phyloP scores from a whole-genome alignment of 2,113 vertebrate genomes.

The Triplophysa siluroides region DNA sequence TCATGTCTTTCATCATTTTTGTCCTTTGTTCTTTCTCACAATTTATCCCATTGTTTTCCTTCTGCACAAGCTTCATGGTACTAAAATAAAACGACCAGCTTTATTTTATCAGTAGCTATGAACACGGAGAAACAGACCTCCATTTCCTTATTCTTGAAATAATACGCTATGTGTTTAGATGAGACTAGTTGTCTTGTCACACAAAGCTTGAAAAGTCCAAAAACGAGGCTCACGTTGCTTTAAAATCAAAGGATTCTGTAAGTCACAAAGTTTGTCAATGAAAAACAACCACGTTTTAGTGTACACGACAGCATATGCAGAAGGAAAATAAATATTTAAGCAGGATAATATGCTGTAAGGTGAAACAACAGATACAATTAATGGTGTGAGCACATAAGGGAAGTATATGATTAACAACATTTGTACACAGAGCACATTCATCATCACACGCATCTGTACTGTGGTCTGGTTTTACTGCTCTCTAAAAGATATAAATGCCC shows the following conservation, averaged over 20 bases:
- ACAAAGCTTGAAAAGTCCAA: too few relatives aligned
- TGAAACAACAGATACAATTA: neutral
- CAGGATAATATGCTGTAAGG: too few relatives aligned
- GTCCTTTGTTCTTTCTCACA: slow-evolving; percentile 33
- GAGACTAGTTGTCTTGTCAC: too few relatives aligned
- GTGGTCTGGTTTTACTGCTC: slow-evolving; percentile 32
- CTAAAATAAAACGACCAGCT: slow-evolving; percentile 9
- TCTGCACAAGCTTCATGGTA: neutral
- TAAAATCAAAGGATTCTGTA: neutral
- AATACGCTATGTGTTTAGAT: too few relatives aligned
- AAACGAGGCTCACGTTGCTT: too few relatives aligned
- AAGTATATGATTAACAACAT: slow-evolving; percentile 33
- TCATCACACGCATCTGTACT: slow-evolving; percentile 35
- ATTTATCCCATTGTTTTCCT: slow-evolving; percentile 19
- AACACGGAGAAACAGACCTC: neutral
- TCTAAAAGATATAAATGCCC: slow-evolving; percentile 38
- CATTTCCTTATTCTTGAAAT: neutral
- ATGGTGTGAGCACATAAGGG: neutral
- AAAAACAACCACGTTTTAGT: neutral
- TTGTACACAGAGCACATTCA: slow-evolving; percentile 43
- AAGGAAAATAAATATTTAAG: too few relatives aligned
- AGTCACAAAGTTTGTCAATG: neutral
- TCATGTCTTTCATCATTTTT: slow-evolving; percentile 36
- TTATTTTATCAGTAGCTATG: neutral
- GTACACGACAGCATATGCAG: neutral